Conservation (phyloP, 2,113 vertebrate species). For the Vulpes vulpes region DNA sequence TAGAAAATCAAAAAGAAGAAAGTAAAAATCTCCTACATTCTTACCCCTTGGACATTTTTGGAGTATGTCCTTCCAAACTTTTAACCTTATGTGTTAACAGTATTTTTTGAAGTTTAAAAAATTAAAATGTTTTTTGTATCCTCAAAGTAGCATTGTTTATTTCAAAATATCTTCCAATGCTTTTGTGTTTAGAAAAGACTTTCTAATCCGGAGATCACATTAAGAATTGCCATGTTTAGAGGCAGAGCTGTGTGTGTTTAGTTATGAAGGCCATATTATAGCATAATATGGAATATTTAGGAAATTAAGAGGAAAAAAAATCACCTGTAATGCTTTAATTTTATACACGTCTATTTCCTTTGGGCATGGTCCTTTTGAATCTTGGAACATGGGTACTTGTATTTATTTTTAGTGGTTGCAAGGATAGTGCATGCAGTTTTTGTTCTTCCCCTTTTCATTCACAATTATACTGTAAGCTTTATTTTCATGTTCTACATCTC, state of each 20-base stretch:
- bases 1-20: conserved; percentile 47
- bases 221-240: background rate
- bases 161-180: conserved; percentile 11
- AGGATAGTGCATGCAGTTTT: background rate
- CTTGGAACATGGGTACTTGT: background rate
- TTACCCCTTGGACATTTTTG: background rate
- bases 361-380: background rate
- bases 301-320: background rate
- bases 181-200: conserved; percentile 12
- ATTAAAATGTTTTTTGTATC: background rate
- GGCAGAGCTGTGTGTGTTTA: background rate
- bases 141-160: background rate
- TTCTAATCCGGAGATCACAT: background rate
- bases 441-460: background rate
- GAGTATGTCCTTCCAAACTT: conserved; percentile 2
- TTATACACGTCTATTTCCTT: background rate
- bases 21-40: background rate
- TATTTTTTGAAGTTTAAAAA: conserved; percentile 35
- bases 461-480: background rate
- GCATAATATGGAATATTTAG: background rate
- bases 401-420: background rate
- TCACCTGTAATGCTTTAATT: background rate
- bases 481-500: background rate
- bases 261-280: background rate
- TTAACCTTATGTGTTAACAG: background rate